Base-by-base conservation (phyloP, 1,140 invertebrate species). In the Drosophila sturtevanti region DNA sequence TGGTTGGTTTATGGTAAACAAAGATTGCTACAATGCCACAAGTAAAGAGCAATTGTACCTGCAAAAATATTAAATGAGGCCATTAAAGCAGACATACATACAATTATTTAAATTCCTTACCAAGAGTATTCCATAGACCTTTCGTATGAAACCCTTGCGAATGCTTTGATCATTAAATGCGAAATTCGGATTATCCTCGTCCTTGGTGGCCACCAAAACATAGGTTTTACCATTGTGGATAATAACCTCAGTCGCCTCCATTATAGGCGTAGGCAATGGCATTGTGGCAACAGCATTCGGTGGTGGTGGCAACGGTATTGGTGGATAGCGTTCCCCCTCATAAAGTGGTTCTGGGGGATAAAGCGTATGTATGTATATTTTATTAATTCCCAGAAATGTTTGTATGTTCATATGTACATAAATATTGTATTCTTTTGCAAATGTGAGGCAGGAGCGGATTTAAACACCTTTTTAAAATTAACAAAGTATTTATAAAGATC, bases 101-200 rank as follows among this genome's bases (percentile, higher is more conserved):
- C n/a, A n/a, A n/a, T n/a, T n/a, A n/a, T n/a, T n/a, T n/a, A n/a
- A n/a, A n/a, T n/a, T 5, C 44, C 62, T 66, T 24, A 87, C 81
- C 68, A 81, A 16, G 0, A 86, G 66, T 59, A 86, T 86, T 4
- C 54, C 63, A 24, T 87, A 86, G 0, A 86, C 82, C 22, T 87
- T 86, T 0, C 82, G 68, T 10, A 86, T 78, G 21, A 86, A 86
- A 11, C 79, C 82, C 21, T 79, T 86, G 6, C 82, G 71, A 58
- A 86, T 87, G 9, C 35, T 66, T 54, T 81, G 68, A 37, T 86
- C 71, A 38, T 66, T 62, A n/a, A 86, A 86, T 1, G 38, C 31
- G 0, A 72, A 51, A 52, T 54, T 79, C 34, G 2, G 51, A 21
- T 1, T 74, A 35, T 37, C 62, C 0, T 16, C 14, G 34, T 63